Evolutionary conservation across 2,797 vertebrate genomes (phyloP).

Genomic region (Intellagama lesueurii): DNA sequence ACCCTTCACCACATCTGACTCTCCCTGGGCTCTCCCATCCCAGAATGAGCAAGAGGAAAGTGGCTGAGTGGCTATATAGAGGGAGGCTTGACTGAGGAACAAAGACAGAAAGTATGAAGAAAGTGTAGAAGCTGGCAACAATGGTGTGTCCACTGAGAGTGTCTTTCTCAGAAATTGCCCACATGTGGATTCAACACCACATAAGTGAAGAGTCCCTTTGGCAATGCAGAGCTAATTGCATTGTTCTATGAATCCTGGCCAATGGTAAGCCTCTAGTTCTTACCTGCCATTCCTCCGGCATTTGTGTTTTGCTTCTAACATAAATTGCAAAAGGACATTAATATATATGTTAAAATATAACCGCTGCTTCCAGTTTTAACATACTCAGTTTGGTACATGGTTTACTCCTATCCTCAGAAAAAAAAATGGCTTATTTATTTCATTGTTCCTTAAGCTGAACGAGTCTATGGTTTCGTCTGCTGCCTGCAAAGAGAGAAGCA

Average conservation of each 20-base stretch:
- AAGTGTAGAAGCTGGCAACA: not conserved
- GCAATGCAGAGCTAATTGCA: not conserved
- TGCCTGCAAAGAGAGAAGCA: not conserved
- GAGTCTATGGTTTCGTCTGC: not conserved
- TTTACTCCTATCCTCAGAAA: not conserved
- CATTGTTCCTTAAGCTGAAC: not conserved
- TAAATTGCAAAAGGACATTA: not conserved
- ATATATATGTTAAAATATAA: not conserved
- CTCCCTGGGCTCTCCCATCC: too few relatives aligned
- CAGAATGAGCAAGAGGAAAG: too few relatives aligned
- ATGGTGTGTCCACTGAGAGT: not conserved
- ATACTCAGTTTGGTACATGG: conserved; percentile 9
- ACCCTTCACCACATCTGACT: too few relatives aligned
- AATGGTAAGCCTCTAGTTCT: conserved; percentile 35
- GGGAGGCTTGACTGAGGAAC: too few relatives aligned
- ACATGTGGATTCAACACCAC: not conserved
- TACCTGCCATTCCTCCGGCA: conserved; percentile 14
- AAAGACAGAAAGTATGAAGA: not conserved
- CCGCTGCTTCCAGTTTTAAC: not conserved
- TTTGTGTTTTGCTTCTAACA: not conserved
- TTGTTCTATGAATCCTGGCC: not conserved
- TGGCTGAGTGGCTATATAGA: too few relatives aligned
- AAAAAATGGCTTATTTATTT: not conserved
- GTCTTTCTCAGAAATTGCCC: not conserved
- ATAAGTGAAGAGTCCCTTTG: not conserved